Evolutionary conservation across 2,888 invertebrate genomes (phyloP), one percentile per base, ranked within the genome.

Genomic region (Blastobasis adustella): DNA sequence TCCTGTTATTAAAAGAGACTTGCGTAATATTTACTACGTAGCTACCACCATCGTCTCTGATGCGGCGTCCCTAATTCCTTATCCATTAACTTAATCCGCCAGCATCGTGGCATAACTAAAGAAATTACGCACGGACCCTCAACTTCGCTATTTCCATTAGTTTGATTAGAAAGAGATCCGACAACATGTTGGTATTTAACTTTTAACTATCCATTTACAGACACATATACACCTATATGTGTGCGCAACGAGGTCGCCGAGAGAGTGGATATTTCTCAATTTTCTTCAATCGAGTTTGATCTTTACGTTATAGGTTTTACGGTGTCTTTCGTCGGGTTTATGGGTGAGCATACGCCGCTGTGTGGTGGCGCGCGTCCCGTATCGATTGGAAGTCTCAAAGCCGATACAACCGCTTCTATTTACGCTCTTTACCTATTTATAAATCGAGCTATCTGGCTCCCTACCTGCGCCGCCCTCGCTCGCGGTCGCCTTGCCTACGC

Each of bases 351-450:
- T 23, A 23, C 23, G 23, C 23, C 23, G 23, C 23, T 23, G 23
- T 23, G 23, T 23, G 23, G 23, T 23, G 23, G 23, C 1, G 23
- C 23, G 23, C 23, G 65, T 64, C 60, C 56, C 56, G 79, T 87
- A 88, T 88, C 82, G 87, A 88, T 88, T 87, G 81, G 84, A 76
- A 73, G 84, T 74, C 75, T 74, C 74, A 68, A 70, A 75, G 80
- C 72, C 82, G 78, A 87, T 86, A 85, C 84, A 84, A 82, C 78
- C 75, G 78, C 69, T 78, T 79, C 82, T 85, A 86, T 87, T 87
- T 87, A 84, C 80, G 82, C 81, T 83, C 77, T 77, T 86, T 85
- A 86, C 84, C 85, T 86, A 87, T 88, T 87, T 88, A 87, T 88
- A 87, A 81, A 76, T 71, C 73, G 69, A 72, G 69, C 69, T 79